phyloP scores from a whole-genome alignment of 2,797 vertebrate genomes.

The Neosilurus hyrtlii region DNA sequence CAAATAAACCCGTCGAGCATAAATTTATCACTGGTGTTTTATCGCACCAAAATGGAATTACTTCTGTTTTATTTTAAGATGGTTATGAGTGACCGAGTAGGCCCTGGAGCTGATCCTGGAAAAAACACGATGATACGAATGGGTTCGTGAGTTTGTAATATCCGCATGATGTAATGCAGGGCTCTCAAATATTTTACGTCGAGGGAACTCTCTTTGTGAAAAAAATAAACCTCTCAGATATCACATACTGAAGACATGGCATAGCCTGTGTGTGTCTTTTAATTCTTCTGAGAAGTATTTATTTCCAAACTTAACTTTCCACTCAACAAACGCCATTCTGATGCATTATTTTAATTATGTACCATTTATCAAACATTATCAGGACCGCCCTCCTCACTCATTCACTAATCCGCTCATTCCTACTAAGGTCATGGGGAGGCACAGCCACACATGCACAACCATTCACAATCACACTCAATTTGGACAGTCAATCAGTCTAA shows the following conservation, averaged over 20 bases:
- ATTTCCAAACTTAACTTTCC: neutral
- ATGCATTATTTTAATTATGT: neutral
- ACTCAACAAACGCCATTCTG: neutral
- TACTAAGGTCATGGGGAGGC: no score
- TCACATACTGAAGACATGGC: neutral
- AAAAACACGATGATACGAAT: neutral
- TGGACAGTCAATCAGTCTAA: no score
- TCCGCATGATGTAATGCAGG: neutral
- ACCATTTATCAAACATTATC: neutral
- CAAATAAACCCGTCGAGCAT: neutral
- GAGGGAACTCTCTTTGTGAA: neutral
- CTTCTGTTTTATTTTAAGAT: constrained; percentile 9
- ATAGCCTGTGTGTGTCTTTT: neutral
- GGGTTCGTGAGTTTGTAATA: neutral
- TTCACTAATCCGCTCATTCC: no score
- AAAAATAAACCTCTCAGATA: neutral
- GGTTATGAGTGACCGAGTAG: neutral
- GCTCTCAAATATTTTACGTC: neutral
- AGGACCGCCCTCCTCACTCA: no score
- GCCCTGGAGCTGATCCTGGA: neutral
- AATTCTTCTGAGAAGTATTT: neutral
- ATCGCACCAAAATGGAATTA: neutral
- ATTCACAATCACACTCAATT: no score
- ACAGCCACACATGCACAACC: no score
- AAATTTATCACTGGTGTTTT: neutral